Evolutionary conservation across 2,797 vertebrate genomes (phyloP).

Genomic region (Corythornis leucogaster): DNA sequence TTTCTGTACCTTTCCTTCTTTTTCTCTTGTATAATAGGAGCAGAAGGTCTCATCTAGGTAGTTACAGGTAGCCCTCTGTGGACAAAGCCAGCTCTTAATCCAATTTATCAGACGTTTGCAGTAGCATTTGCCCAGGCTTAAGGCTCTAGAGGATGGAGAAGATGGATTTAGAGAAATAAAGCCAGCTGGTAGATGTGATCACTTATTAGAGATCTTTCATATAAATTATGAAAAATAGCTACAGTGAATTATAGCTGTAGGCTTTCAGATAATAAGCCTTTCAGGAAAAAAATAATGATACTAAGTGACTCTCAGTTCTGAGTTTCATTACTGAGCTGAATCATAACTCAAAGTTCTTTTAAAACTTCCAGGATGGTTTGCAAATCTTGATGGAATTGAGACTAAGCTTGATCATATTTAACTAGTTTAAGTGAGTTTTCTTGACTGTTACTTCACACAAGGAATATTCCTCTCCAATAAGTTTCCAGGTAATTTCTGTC

Average conservation of each 20-base stretch:
- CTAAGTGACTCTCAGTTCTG: not conserved
- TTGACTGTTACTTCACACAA: not conserved
- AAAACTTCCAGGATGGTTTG: not conserved
- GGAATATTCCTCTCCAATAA: not conserved
- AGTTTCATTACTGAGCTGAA: slow-evolving; percentile 23
- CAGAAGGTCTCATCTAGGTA: not conserved
- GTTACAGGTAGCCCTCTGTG: not conserved
- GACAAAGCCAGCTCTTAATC: not conserved
- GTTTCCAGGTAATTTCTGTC: not conserved
- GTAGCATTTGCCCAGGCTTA: not conserved
- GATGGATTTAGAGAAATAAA: slow-evolving; percentile 38
- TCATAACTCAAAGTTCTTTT: slow-evolving; percentile 38
- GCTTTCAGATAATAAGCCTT: slow-evolving; percentile 55
- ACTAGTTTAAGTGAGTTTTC: not conserved
- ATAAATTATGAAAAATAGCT: slow-evolving; percentile 50
- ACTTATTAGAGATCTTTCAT: slow-evolving; percentile 40
- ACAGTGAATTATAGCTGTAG: slow-evolving; percentile 33
- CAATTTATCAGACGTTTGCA: not conserved
- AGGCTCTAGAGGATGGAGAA: slow-evolving; percentile 11
- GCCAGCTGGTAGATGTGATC: slow-evolving; percentile 25
- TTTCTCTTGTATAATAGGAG: not conserved
- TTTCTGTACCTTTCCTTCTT: not conserved
- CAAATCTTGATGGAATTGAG: slow-evolving; percentile 21
- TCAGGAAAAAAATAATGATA: slow-evolving; percentile 36
- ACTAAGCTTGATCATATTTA: not conserved